Evolutionary conservation across 1,140 invertebrate genomes (phyloP).

Genomic region (Zaprionus lachaisei): DNA sequence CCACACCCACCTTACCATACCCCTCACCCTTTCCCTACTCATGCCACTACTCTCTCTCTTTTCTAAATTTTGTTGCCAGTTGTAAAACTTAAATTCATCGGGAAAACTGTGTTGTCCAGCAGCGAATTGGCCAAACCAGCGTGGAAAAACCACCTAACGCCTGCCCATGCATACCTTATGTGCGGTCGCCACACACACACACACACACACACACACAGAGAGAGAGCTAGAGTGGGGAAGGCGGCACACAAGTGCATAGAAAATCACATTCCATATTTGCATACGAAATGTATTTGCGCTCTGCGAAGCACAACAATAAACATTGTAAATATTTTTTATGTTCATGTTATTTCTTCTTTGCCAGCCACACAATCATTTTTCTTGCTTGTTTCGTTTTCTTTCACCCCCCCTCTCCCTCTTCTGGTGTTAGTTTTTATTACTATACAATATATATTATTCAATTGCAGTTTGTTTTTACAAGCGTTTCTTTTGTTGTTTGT

Average conservation of each 20-base stretch:
- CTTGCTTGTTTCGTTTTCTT: constrained; percentile 36
- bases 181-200: constrained; percentile 19
- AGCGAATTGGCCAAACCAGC: constrained; percentile 16
- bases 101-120: constrained; percentile 11
- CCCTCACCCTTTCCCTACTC: neutral
- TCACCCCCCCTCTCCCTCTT: neutral
- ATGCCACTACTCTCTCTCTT: neutral
- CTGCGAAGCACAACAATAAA: constrained; percentile 80
- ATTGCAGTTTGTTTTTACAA: constrained; percentile 47
- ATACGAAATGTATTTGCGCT: constrained; percentile 80
- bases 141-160: constrained; percentile 22
- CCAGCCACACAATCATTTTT: constrained; percentile 45
- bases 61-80: constrained; percentile 40
- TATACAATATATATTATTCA: constrained; percentile 68
- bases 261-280: constrained; percentile 79
- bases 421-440: constrained; percentile 75
- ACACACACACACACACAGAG: neutral
- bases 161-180: constrained; percentile 59
- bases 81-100: constrained; percentile 37
- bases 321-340: constrained; percentile 71
- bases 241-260: constrained; percentile 53
- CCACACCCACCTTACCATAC: no score
- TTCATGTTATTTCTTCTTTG: constrained; percentile 26
- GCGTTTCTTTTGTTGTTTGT: constrained; percentile 11
- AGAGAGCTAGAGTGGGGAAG: neutral